Percentiles rank a stretch among this genome's conserved stretches.
Evolutionary conservation across 2,113 vertebrate genomes (phyloP).

Genomic region (Dicentrarchus labrax): DNA sequence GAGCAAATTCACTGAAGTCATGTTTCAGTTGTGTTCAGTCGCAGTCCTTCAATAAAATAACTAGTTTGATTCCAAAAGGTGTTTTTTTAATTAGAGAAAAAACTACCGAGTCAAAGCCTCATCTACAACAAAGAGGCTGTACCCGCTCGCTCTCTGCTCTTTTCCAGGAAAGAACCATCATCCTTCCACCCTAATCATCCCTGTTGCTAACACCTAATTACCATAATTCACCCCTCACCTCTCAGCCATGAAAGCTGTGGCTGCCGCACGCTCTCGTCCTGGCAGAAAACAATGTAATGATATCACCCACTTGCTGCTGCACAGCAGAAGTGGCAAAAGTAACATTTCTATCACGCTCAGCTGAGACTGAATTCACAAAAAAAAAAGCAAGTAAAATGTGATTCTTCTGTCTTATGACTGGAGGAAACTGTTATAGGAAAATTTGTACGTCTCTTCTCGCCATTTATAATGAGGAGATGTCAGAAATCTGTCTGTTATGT

Average conservation of each 20-base stretch:
- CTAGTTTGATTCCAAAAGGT: background rate
- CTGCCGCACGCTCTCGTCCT: slow-evolving; percentile 17
- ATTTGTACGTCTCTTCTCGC: background rate
- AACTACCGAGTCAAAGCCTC: background rate
- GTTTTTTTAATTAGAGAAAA: background rate
- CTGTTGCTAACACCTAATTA: slow-evolving; percentile 53
- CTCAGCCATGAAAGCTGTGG: slow-evolving; percentile 35
- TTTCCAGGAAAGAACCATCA: slow-evolving; percentile 27
- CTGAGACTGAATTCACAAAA: background rate
- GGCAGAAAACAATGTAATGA: slow-evolving; percentile 23
- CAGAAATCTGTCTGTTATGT: slow-evolving; percentile 42
- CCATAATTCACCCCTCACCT: slow-evolving; percentile 61
- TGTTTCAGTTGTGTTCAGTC: background rate
- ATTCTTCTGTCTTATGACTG: background rate
- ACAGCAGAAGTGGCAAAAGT: slow-evolving; percentile 5
- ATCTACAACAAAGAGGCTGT: background rate
- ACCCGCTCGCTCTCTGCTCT: background rate
- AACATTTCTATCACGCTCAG: slow-evolving; percentile 19
- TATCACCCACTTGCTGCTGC: background rate
- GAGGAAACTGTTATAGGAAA: background rate
- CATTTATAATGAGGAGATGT: slow-evolving; percentile 29
- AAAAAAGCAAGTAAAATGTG: background rate
- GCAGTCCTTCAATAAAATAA: background rate
- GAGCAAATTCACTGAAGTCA: background rate
- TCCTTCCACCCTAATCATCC: slow-evolving; percentile 46